These are phyloP conservation scores for Pelmatolapia mariae DNA, from an alignment of 2,113 vertebrate species.

Conservation along the genomic window DNA sequence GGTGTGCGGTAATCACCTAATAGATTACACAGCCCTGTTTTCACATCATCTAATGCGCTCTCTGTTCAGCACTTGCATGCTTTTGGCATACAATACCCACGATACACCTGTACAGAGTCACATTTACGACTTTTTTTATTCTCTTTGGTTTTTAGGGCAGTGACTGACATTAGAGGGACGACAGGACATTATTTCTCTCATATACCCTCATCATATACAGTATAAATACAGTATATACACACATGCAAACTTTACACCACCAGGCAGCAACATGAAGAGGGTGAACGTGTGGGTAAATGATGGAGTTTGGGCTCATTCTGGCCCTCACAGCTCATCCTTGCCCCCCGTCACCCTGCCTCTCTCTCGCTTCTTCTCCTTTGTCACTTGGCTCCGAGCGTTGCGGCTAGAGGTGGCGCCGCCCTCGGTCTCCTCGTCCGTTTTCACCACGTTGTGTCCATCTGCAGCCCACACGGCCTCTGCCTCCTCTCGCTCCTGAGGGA, in stretches of 20 bases:
- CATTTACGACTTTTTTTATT: slow-evolving; percentile 16
- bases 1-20: slow-evolving; percentile 4
- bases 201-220: slow-evolving; percentile 10
- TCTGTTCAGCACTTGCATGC: not conserved
- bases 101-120: not conserved
- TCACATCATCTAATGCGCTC: not conserved
- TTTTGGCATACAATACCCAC: not conserved
- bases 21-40: not conserved
- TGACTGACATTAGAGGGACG: not conserved
- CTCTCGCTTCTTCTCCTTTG: slow-evolving; percentile 47
- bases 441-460: slow-evolving; percentile 50
- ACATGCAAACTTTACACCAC: not conserved
- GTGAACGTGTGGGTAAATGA: not conserved
- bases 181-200: not conserved
- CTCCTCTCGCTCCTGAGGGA: slow-evolving; percentile 71
- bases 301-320: not conserved
- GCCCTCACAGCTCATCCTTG: slow-evolving; percentile 69
- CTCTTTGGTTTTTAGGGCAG: not conserved
- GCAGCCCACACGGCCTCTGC: slow-evolving; percentile 66
- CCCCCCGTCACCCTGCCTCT: slow-evolving; percentile 53
- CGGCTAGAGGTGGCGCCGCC: not conserved
- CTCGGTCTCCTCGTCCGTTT: slow-evolving; percentile 36
- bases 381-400: slow-evolving; percentile 62
- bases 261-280: not conserved
- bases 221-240: slow-evolving; percentile 36